Evolutionary conservation across 2,113 vertebrate species (phyloP).

Genomic region (Chaetorhynchus papuensis): DNA sequence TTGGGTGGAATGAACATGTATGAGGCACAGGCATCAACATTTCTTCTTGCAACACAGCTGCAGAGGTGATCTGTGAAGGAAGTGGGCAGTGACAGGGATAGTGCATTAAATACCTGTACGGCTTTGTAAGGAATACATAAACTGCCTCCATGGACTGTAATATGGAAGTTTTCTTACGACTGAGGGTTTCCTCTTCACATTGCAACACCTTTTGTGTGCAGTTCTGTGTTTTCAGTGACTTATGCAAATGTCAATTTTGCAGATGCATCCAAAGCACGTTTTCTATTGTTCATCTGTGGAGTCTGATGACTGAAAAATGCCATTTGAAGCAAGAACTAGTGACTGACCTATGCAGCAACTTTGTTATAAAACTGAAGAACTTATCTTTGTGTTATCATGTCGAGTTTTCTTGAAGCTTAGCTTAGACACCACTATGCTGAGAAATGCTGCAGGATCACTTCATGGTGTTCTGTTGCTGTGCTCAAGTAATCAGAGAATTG

Average conservation of each 20-base stretch:
- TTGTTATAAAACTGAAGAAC: not conserved
- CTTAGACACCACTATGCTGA: not conserved
- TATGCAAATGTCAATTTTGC: fast-evolving
- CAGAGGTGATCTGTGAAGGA: not conserved
- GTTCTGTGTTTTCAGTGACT: not conserved
- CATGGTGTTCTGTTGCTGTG: not conserved
- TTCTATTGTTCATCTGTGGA: not conserved
- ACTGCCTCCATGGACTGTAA: not conserved
- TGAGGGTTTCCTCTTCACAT: not conserved
- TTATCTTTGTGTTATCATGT: not conserved
- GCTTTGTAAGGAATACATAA: not conserved
- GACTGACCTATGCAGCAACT: not conserved
- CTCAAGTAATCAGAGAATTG: not conserved
- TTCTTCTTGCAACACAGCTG: not conserved
- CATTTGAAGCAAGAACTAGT: not conserved
- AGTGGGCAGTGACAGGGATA: not conserved
- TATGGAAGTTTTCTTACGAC: not conserved
- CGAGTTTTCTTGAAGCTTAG: not conserved
- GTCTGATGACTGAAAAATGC: not conserved
- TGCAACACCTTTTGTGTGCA: not conserved
- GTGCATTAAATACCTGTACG: not conserved
- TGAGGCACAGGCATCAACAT: not conserved
- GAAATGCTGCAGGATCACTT: not conserved
- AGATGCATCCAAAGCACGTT: fast-evolving
- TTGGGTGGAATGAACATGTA: not conserved